A percentile compares a stretch with the other conserved stretches of the same genome.
phyloP scores from a whole-genome alignment of 1,140 invertebrate species.

The Drosophila lacteicornis region DNA sequence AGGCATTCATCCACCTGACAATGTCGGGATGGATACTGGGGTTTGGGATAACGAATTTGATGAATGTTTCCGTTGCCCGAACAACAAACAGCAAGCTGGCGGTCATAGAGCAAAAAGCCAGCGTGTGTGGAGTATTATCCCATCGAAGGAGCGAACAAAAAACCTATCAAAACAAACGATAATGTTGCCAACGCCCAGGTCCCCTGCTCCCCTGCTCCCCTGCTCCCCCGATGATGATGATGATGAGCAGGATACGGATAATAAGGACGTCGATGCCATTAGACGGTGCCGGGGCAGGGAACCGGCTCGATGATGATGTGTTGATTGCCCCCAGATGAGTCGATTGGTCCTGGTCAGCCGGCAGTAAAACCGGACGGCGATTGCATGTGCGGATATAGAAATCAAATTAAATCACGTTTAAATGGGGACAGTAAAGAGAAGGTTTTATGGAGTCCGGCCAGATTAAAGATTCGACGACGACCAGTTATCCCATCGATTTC shows the following conservation, averaged over 20 bases:
- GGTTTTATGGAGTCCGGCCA: conserved; percentile 25
- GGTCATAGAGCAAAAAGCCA: conserved; percentile 34
- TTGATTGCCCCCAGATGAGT: conserved; percentile 67
- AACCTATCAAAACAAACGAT: conserved; percentile 81
- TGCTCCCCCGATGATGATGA: conserved; percentile 42
- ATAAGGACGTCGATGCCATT: conserved; percentile 71
- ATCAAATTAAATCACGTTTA: conserved; percentile 75
- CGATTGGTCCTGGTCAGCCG: conserved; percentile 64
- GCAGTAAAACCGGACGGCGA: conserved; percentile 64
- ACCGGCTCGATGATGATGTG: conserved; percentile 51
- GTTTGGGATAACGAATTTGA: conserved; percentile 67
- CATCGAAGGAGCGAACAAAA: conserved; percentile 31
- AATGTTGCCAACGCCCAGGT: conserved; percentile 43
- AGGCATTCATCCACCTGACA: conserved; percentile 48
- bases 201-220: no score
- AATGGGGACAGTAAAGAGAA: conserved; percentile 34
- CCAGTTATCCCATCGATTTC: conserved; percentile 5
- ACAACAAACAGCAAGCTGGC: conserved; percentile 25
- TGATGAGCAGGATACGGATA: conserved; percentile 68
- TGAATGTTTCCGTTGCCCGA: conserved; percentile 69
- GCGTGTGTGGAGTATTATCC: conserved; percentile 47
- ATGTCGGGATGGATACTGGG: conserved; percentile 26
- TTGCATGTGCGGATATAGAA: conserved; percentile 44
- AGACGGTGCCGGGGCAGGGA: conserved; percentile 45
- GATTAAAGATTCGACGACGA: background rate